phyloP scores from a whole-genome alignment of 2,888 invertebrate species.

The Lepas anatifera region DNA sequence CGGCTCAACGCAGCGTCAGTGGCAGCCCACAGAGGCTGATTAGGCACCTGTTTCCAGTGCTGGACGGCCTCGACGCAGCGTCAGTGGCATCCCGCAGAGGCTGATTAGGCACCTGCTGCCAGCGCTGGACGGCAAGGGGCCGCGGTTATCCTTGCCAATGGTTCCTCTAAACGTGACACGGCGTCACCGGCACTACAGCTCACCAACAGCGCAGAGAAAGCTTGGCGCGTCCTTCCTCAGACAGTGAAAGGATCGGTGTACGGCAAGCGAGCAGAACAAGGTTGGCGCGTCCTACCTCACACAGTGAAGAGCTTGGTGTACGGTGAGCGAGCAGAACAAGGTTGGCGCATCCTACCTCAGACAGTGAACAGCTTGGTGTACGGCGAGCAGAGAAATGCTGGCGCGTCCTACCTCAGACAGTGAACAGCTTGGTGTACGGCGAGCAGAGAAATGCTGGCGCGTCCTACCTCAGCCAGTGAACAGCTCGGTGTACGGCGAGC shows the following conservation, averaged over 20 bases:
- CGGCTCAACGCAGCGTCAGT: too few species aligned
- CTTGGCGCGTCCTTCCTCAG: constrained; percentile 18
- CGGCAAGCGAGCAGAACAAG: constrained; percentile 33
- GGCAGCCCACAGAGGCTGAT: too few species aligned
- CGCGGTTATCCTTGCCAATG: too few species aligned
- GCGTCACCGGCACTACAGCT: too few species aligned
- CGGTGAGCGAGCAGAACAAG: too few species aligned
- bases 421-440: constrained; percentile 32
- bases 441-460: constrained; percentile 36
- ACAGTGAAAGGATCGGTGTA: constrained; percentile 31
- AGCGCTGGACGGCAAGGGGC: too few species aligned
- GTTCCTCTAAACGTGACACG: too few species aligned
- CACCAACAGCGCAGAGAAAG: not conserved
- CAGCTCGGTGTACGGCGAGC: constrained; percentile 33
- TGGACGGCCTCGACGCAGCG: too few species aligned
- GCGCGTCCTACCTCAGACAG: constrained; percentile 29
- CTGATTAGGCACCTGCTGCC: too few species aligned
- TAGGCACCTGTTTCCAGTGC: too few species aligned
- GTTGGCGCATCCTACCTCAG: constrained; percentile 22
- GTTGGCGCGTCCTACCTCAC: too few species aligned
- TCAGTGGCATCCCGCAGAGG: too few species aligned
- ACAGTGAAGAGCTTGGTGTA: constrained; percentile 15
- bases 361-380: constrained; percentile 31
- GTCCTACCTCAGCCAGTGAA: constrained; percentile 27
- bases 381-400: constrained; percentile 35